Evolutionary conservation across 1,140 invertebrate species (phyloP).

Genomic region (Piezodorus guildinii): DNA sequence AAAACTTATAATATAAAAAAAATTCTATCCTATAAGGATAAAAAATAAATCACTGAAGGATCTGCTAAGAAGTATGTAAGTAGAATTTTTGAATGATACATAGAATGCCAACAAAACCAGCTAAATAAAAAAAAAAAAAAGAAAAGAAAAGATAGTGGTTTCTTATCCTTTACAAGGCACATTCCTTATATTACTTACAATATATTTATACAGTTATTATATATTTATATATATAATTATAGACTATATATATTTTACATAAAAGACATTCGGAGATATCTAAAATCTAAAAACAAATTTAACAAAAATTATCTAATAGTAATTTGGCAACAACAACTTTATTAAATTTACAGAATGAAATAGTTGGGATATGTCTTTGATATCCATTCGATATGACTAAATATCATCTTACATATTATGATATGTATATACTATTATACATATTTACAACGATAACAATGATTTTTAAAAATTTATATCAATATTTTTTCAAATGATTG

Average conservation of each 20-base stretch:
- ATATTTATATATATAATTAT: not conserved
- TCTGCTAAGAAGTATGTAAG: too few relatives aligned
- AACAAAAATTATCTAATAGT: conserved; percentile 11
- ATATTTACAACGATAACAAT: conserved; percentile 7
- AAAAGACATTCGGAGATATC: not conserved
- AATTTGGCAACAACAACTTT: conserved; percentile 14
- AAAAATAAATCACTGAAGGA: too few relatives aligned
- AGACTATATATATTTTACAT: conserved; percentile 9
- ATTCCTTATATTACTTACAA: conserved; percentile 1
- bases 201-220: not conserved
- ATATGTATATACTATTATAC: conserved; percentile 10
- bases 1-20: too few relatives aligned
- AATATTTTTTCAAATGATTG: not conserved
- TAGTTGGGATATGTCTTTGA: conserved; percentile 12
- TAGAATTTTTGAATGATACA: too few relatives aligned
- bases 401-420: conserved; percentile 4
- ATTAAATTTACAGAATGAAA: conserved; percentile 8
- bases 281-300: conserved; percentile 6
- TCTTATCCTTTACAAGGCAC: conserved; percentile 12
- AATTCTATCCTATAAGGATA: too few relatives aligned
- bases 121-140: conserved; percentile 7
- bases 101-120: not conserved
- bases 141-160: not conserved
- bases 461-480: not conserved
- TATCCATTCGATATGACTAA: conserved; percentile 10